phyloP scores from a whole-genome alignment of 2,113 vertebrate genomes.

The Peromyscus polionotus region DNA sequence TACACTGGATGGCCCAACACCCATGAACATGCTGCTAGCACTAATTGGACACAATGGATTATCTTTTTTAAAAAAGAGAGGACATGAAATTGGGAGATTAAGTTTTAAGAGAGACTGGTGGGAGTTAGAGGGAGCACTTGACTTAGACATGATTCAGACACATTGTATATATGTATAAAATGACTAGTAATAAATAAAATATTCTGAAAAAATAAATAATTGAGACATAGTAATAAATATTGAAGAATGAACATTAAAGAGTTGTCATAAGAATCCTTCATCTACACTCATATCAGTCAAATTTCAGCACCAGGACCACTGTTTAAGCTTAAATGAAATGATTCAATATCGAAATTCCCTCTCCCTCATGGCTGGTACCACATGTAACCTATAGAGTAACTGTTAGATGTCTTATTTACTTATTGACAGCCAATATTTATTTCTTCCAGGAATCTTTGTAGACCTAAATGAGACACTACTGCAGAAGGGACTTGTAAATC shows the following conservation, averaged over 20 bases:
- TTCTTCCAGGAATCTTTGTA: not conserved
- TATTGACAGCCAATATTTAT: not conserved
- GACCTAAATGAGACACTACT: not conserved
- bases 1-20: not conserved
- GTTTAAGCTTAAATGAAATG: not conserved
- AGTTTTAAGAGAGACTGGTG: not conserved
- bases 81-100: not conserved
- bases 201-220: not conserved
- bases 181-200: not conserved
- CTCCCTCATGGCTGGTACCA: not conserved
- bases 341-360: not conserved
- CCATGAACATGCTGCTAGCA: not conserved
- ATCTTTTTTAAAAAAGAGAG: not conserved
- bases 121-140: not conserved
- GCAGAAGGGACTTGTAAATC: not conserved
- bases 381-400: not conserved
- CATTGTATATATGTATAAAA: not conserved
- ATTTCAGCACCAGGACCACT: not conserved
- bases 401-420: not conserved
- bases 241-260: not conserved
- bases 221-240: not conserved
- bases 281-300: too few relatives aligned
- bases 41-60: not conserved
- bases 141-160: not conserved
- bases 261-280: not conserved